A percentile compares a stretch with the other conserved stretches of the same genome.
Conservation (phyloP, 2,797 vertebrate genomes). For the Spinus olivaceus region DNA sequence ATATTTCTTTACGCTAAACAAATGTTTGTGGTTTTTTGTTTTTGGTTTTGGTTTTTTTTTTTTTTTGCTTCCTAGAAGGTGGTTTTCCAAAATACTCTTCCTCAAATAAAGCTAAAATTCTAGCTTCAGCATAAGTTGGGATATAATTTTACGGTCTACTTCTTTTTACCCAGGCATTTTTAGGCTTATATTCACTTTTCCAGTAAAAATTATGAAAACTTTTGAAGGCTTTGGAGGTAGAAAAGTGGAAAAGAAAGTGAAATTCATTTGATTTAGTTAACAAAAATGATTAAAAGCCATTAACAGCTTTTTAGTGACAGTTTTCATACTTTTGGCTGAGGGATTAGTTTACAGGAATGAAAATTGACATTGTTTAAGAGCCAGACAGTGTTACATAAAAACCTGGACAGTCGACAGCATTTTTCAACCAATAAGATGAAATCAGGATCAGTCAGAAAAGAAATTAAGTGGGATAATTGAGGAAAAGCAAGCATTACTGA, state of each 20-base stretch:
- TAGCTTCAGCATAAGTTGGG: background rate
- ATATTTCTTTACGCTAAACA: background rate
- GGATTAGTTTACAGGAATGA: constrained; percentile 22
- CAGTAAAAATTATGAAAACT: background rate
- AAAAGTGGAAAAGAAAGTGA: background rate
- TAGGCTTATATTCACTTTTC: background rate
- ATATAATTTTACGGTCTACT: background rate
- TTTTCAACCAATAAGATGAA: background rate
- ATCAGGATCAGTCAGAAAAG: background rate
- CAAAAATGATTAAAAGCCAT: background rate
- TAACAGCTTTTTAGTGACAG: background rate
- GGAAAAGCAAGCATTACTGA: background rate
- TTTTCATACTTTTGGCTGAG: background rate
- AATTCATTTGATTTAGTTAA: background rate
- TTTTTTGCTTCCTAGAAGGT: background rate
- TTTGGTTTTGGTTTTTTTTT: background rate
- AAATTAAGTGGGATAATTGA: background rate
- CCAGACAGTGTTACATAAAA: constrained; percentile 41
- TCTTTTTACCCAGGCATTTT: background rate
- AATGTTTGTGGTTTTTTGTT: background rate
- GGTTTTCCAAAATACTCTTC: background rate
- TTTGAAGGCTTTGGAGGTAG: background rate
- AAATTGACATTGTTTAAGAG: constrained; percentile 28
- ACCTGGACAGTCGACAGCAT: background rate
- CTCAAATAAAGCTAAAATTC: background rate